Percentiles rank a stretch among this genome's conserved stretches.
Conservation (phyloP, 2,888 invertebrate species). For the Agrochola macilenta region DNA sequence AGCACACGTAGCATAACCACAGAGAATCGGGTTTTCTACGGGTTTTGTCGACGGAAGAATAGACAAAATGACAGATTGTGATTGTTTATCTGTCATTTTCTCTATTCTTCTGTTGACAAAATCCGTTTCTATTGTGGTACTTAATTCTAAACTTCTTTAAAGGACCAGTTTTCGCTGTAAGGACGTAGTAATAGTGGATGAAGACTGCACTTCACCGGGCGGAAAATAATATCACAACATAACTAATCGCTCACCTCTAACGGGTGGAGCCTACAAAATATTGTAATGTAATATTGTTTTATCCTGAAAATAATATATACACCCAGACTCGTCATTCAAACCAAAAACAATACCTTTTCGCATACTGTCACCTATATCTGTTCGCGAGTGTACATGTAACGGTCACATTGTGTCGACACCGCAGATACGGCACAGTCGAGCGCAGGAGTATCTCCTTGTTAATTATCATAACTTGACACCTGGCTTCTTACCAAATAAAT, state of each 20-base stretch:
- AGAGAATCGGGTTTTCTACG: too few species aligned
- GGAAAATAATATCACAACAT: not conserved
- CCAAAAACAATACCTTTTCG: constrained; percentile 7
- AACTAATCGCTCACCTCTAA: not conserved
- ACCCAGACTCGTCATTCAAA: not conserved
- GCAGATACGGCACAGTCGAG: constrained; percentile 51
- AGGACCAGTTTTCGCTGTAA: not conserved
- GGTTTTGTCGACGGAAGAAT: too few species aligned
- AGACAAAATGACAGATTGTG: too few species aligned
- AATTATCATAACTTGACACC: constrained; percentile 87
- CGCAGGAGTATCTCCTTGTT: constrained; percentile 76
- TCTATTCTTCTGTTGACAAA: too few species aligned
- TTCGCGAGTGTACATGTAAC: constrained; percentile 35
- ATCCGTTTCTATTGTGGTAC: not conserved
- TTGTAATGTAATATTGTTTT: too few species aligned
- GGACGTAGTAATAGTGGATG: too few species aligned
- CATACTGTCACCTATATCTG: not conserved
- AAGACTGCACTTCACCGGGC: not conserved
- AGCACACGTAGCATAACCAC: too few species aligned
- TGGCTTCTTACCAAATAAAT: constrained; percentile 72
- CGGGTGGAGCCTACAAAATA: not conserved
- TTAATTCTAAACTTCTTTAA: not conserved
- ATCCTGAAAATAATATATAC: too few species aligned
- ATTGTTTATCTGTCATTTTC: too few species aligned
- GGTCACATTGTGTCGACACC: constrained; percentile 49